These are phyloP conservation scores for Papilio protenor DNA, from an alignment of 2,888 invertebrate genomes.

Conservation along the genomic window DNA sequence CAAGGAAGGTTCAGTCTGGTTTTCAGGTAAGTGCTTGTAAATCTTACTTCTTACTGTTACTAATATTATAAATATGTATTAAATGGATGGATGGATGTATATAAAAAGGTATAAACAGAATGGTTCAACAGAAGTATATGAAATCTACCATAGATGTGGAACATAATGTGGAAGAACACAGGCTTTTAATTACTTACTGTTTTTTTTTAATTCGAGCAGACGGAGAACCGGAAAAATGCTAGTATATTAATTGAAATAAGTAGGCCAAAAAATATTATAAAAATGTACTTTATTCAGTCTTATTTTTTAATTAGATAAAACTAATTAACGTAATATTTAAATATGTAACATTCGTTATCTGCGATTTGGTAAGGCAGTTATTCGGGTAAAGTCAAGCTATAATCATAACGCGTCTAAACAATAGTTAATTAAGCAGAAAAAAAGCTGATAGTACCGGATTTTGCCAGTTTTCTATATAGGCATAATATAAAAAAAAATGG, in stretches of 20 bases:
- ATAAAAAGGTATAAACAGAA: too few relatives aligned
- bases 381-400: neutral
- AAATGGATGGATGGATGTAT: too few relatives aligned
- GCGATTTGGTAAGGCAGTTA: slow-evolving; percentile 16
- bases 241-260: neutral
- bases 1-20: slow-evolving; percentile 93
- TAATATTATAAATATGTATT: neutral
- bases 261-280: neutral
- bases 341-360: neutral
- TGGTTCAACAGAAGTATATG: too few relatives aligned
- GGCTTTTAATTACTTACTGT: too few relatives aligned
- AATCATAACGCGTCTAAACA: neutral
- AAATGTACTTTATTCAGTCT: neutral
- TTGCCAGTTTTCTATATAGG: neutral
- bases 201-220: too few relatives aligned
- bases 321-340: neutral
- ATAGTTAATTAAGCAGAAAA: neutral
- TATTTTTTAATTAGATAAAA: neutral
- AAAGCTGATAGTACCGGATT: neutral
- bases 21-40: slow-evolving; percentile 84
- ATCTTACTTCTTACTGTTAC: neutral
- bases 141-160: too few relatives aligned
- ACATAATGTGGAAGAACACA: too few relatives aligned
- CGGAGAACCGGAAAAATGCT: too few relatives aligned
- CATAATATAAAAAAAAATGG: too few relatives aligned